Evolutionary conservation across 2,888 invertebrate species (phyloP).

Genomic region (Elmis aenea): DNA sequence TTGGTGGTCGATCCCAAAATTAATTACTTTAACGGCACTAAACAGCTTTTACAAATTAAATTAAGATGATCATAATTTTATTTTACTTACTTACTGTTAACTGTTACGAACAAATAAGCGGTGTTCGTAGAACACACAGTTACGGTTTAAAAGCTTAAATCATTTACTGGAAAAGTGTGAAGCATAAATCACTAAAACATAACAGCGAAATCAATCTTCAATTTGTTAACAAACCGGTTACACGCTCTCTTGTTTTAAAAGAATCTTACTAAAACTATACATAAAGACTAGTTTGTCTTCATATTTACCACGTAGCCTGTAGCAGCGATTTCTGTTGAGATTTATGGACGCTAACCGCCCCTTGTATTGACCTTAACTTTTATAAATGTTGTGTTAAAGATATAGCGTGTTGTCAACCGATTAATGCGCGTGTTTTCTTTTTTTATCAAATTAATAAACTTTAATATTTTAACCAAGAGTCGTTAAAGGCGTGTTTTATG

Average conservation of each 20-base stretch:
- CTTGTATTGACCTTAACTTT: constrained; percentile 19
- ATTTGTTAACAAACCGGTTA: constrained; percentile 32
- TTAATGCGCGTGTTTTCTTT: constrained; percentile 20
- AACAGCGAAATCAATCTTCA: constrained; percentile 29
- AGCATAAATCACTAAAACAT: constrained; percentile 26
- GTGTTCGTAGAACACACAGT: no score
- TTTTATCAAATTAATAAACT: constrained; percentile 24
- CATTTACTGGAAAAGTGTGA: constrained; percentile 22
- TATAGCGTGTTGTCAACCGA: constrained; percentile 22
- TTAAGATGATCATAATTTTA: no score
- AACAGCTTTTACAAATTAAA: no score
- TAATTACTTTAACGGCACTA: no score
- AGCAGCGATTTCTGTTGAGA: constrained; percentile 18
- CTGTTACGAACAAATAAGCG: no score
- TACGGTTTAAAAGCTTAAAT: background rate
- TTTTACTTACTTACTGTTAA: no score
- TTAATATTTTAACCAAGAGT: constrained; percentile 17
- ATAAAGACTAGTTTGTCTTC: constrained; percentile 18
- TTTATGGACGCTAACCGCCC: constrained; percentile 22
- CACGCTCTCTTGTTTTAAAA: constrained; percentile 6
- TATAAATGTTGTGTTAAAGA: constrained; percentile 16
- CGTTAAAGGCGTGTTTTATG: constrained; percentile 17
- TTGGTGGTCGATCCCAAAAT: no score
- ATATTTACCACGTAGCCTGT: constrained; percentile 17
- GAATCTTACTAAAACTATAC: constrained; percentile 13